phyloP scores from a whole-genome alignment of 2,797 vertebrate species.

The Hemibagrus guttatus region DNA sequence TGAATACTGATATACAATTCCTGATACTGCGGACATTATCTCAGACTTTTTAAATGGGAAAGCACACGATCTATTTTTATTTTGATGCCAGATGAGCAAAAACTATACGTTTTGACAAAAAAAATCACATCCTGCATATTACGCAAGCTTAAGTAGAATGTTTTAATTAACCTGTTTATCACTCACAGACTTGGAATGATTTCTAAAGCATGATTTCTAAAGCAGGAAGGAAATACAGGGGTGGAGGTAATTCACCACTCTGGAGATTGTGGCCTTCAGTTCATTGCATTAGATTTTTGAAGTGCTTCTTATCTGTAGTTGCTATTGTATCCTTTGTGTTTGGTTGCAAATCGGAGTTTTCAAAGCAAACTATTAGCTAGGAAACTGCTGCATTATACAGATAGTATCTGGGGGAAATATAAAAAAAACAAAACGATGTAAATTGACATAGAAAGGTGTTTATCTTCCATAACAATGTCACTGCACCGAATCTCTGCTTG shows the following conservation, averaged over 20 bases:
- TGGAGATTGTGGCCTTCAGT: not conserved
- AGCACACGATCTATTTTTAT: not conserved
- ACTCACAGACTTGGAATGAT: too few relatives aligned
- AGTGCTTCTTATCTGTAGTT: not conserved
- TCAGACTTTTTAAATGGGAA: not conserved
- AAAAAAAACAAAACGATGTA: too few relatives aligned
- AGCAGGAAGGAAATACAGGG: not conserved
- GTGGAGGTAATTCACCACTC: not conserved
- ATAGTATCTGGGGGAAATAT: not conserved
- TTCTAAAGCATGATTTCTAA: not conserved
- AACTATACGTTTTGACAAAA: not conserved
- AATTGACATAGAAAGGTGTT: not conserved
- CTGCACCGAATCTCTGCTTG: not conserved
- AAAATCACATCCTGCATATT: not conserved
- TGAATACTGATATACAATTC: not conserved
- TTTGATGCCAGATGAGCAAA: not conserved
- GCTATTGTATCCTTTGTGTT: not conserved
- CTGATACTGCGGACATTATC: not conserved
- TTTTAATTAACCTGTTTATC: not conserved
- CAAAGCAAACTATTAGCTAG: not conserved
- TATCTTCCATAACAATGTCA: not conserved
- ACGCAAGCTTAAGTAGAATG: not conserved
- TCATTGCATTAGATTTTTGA: not conserved
- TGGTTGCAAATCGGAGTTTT: not conserved
- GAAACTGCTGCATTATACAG: not conserved